phyloP scores from a whole-genome alignment of 2,113 vertebrate species.

The Pseudolaguvia tuberculata region DNA sequence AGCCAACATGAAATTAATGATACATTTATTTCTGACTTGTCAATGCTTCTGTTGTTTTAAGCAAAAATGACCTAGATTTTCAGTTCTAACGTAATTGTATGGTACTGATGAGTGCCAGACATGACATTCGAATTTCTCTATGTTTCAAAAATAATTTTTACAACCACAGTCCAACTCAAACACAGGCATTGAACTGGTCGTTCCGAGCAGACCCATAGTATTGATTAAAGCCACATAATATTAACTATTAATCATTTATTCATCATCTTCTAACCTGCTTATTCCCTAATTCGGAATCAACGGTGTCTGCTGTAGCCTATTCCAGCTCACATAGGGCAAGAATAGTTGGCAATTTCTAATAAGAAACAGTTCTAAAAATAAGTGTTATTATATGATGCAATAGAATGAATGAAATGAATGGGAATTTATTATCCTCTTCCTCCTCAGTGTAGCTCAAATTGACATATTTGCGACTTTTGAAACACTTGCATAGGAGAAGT shows the following conservation, averaged over 20 bases:
- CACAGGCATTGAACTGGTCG: neutral
- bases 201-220: neutral
- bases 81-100: neutral
- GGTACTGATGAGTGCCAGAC: neutral
- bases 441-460: too few species aligned
- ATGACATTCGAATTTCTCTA: neutral
- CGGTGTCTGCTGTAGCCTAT: too few species aligned
- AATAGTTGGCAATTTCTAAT: too few species aligned
- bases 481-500: constrained; percentile 15
- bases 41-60: neutral
- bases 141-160: neutral
- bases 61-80: neutral
- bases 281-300: too few species aligned
- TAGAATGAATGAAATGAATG: neutral
- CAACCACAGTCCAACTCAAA: constrained; percentile 1
- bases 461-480: neutral
- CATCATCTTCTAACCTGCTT: too few species aligned
- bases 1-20: neutral
- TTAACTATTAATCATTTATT: too few species aligned
- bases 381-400: neutral
- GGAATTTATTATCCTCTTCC: neutral
- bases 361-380: neutral
- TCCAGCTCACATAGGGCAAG: too few species aligned
- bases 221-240: too few species aligned
- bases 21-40: constrained; percentile 1